A percentile compares a stretch with the other conserved stretches of the same genome.
Conservation (phyloP, 2,888 invertebrate genomes). For the Ochropleura plecta region DNA sequence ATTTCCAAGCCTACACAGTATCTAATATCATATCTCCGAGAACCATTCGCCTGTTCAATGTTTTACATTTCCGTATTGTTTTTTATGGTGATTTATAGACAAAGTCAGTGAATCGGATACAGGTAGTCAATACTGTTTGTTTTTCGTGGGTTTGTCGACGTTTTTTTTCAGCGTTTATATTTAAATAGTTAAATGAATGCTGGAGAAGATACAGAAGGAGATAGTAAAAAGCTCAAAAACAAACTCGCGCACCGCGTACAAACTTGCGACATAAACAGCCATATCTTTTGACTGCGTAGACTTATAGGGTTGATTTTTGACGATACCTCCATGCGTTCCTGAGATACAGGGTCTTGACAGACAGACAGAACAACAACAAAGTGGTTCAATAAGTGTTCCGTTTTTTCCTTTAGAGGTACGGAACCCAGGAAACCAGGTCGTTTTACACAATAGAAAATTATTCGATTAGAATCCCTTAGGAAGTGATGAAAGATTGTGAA, state of each 20-base stretch:
- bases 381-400: no score
- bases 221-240: no score
- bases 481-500: not conserved
- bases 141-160: not conserved
- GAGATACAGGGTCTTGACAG: no score
- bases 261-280: no score
- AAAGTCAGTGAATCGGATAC: slow-evolving; percentile 37
- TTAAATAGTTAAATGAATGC: not conserved
- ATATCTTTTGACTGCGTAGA: no score
- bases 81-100: slow-evolving; percentile 47
- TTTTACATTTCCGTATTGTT: slow-evolving; percentile 48
- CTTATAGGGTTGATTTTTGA: no score
- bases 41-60: slow-evolving; percentile 36
- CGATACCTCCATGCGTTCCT: no score
- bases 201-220: not conserved
- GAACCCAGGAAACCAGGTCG: not conserved
- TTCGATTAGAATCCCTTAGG: not conserved
- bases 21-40: slow-evolving; percentile 38
- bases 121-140: slow-evolving; percentile 12
- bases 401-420: no score
- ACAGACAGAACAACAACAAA: no score
- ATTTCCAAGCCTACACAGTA: slow-evolving; percentile 42
- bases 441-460: not conserved
- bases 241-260: no score
- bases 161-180: not conserved